Evolutionary conservation across 2,113 vertebrate species (phyloP).

Genomic region (Syrrhaptes paradoxus): DNA sequence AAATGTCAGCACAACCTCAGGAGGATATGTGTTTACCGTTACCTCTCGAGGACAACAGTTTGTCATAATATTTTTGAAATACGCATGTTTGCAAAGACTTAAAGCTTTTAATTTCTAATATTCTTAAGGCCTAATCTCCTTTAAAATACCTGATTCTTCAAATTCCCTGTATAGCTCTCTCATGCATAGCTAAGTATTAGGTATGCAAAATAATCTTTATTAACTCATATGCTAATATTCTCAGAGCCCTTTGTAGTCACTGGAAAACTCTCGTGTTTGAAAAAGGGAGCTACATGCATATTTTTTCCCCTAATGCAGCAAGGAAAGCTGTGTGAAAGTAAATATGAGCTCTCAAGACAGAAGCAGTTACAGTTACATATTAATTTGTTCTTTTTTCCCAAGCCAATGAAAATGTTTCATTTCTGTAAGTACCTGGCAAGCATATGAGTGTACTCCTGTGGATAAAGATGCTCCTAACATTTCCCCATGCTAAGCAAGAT

Average conservation of each 20-base stretch:
- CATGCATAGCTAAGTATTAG: not conserved
- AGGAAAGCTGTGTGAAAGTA: not conserved
- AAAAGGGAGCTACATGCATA: not conserved
- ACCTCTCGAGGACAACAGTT: not conserved
- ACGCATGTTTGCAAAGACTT: not conserved
- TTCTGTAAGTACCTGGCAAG: not conserved
- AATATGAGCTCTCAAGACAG: not conserved
- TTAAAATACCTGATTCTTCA: constrained; percentile 24
- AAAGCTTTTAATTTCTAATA: constrained; percentile 26
- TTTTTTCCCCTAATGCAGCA: not conserved
- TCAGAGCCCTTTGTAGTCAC: not conserved
- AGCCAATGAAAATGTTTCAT: not conserved
- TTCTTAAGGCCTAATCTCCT: not conserved
- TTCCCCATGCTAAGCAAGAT: not conserved
- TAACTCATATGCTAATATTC: not conserved
- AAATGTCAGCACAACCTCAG: not conserved
- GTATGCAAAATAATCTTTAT: constrained; percentile 35
- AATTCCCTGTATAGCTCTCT: not conserved
- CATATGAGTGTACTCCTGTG: not conserved
- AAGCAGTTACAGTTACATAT: not conserved
- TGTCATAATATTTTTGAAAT: not conserved
- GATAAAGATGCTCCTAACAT: not conserved
- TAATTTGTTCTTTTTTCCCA: not conserved
- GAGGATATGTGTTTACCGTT: not conserved
- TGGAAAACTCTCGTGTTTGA: not conserved